phyloP scores from a whole-genome alignment of 2,113 vertebrate genomes.

The Hiodon alosoides region DNA sequence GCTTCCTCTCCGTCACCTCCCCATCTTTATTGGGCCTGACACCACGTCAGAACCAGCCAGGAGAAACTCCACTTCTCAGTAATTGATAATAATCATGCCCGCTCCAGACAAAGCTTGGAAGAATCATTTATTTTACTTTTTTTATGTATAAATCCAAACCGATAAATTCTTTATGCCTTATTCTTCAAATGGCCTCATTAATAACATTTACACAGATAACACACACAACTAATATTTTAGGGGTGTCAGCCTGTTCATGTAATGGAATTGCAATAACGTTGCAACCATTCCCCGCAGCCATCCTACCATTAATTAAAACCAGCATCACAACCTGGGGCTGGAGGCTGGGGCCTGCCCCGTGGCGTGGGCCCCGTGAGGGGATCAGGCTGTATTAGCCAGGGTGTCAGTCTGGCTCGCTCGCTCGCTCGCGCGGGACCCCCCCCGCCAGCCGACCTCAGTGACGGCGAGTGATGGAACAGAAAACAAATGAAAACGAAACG shows the following conservation, averaged over 20 bases:
- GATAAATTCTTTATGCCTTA: constrained; percentile 48
- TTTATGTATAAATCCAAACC: constrained; percentile 36
- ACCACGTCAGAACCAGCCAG: constrained; percentile 14
- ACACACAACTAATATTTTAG: constrained; percentile 52
- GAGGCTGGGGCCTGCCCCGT: constrained; percentile 44
- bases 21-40: constrained; percentile 14
- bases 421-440: constrained; percentile 1
- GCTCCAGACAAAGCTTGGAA: constrained; percentile 22
- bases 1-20: neutral
- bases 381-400: too few species aligned
- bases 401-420: neutral
- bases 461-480: constrained; percentile 54
- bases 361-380: constrained; percentile 26
- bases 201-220: constrained; percentile 55
- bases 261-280: constrained; percentile 51
- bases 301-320: constrained; percentile 39
- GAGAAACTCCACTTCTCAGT: constrained; percentile 11
- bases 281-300: constrained; percentile 35
- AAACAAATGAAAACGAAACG: constrained; percentile 63
- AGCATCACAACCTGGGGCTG: constrained; percentile 40
- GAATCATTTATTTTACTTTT: constrained; percentile 48
- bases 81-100: constrained; percentile 25
- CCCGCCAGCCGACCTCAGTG: constrained; percentile 34
- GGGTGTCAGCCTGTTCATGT: constrained; percentile 46
- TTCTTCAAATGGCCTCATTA: constrained; percentile 43